Base-by-base conservation (phyloP, 2,888 invertebrate species). In the Philereme vetulata region DNA sequence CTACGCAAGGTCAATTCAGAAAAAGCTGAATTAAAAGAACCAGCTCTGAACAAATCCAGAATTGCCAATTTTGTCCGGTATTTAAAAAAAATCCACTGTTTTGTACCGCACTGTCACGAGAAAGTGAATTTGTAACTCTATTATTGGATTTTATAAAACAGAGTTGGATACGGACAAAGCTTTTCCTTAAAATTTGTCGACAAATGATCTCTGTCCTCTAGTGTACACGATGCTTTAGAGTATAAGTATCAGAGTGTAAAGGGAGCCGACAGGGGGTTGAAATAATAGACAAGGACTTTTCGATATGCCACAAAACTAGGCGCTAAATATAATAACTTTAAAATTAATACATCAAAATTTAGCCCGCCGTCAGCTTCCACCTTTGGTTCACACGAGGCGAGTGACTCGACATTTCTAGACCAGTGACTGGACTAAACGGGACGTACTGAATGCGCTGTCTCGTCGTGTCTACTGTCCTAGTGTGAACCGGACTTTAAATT, bases 311-410 rank as follows among this genome's bases (percentile, higher is more conserved):
- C 52, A 65, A 62, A 64, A 66, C 44, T 61, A 62, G 64, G 62
- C 68, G 54, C 65, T 71, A 72, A 66, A 64, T 52, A 68, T 60
- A 60, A 74, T 64, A 59, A 65, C 66, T 74, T 74, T 54, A 83
- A 38, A 82, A 74, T 65, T 47, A 84, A 79, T 81, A 84, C 83
- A 83, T 75, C 84, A 82, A 83, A 84, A 79, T 68, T 69, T 68
- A 64, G 7, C 68, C 75, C 65, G 48, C 71, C 57, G 61, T 74
- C 78, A 79, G 80, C 84, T 75, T 59, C 76, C 51, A 72, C 75
- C 77, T 72, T 60, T 51, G 4, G 48, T 46, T 55, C 47, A 52
- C 48, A 59, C 45, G 4, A 21, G 58, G 51, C 51, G 44, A 62
- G 58, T 61, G 4, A 46, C 46, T 48, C 6, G 44, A 43, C 43